Evolutionary conservation across 1,140 invertebrate genomes (phyloP), one percentile per base, ranked within the genome.

Genomic region (Elysia chlorotica): DNA sequence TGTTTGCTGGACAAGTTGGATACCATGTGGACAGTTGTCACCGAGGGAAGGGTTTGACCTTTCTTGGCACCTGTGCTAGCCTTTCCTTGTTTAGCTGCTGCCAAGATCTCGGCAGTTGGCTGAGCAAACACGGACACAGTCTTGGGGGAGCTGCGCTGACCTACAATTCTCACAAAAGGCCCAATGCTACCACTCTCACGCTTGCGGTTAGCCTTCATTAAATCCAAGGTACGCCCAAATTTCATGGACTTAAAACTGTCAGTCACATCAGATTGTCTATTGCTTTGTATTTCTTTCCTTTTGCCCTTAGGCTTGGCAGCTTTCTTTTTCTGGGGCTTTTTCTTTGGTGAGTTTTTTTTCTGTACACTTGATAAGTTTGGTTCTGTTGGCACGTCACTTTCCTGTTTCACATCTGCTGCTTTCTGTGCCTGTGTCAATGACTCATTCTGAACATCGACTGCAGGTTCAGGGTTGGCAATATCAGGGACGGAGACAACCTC

Each of bases 81-180:
- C 62, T 74, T 86, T 31, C 81, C 75, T 41, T 35, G 1, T 2
- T 19, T 25, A 2, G 33, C 5, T 2, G 59, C 17, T 28, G 38
- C 86, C 25, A 86, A 83, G 36, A 87, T 87, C 41, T 90, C 89
- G 0, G 90, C 89, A n/a, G n/a, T n/a, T n/a, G n/a, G n/a, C 6
- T 91, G 90, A 84, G 94, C 94, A 1, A 95, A 90, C 28, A 92
- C 88, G 68, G 88, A 86, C 74, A 94, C 92, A 30, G 90, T 91
- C 0, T 91, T 82, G 0, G 93, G 93, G 68, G 90, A 92, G 67
- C 91, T 91, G 62, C 91, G 89, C 2, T 91, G 90, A 1, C 92
- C 93, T 71, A 91, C 90, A 48, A 94, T 90, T 80, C 93, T 91
- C 65, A 95, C 90, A 76, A 85, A 88, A 21, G 88, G 88, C 33